Evolutionary conservation across 2,113 vertebrate species (phyloP).

Genomic region (Psittacula cyanocephala): DNA sequence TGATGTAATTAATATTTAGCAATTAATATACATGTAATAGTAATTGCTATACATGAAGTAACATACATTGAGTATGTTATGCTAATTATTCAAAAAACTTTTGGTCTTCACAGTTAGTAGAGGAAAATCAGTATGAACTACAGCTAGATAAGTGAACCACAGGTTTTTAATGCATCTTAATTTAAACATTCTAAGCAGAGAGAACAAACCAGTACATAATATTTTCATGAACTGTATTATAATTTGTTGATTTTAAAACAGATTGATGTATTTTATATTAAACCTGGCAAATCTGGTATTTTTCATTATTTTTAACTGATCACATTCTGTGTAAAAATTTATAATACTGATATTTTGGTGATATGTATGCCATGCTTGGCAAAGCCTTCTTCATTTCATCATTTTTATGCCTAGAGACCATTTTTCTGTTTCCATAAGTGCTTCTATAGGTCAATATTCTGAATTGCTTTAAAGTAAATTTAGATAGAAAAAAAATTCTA

Average conservation of each 20-base stretch:
- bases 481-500: not conserved
- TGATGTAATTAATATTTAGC: not conserved
- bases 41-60: not conserved
- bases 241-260: constrained; percentile 6
- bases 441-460: constrained; percentile 29
- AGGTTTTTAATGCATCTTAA: not conserved
- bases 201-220: not conserved
- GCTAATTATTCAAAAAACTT: not conserved
- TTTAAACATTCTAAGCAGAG: not conserved
- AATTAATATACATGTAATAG: not conserved
- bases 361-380: not conserved
- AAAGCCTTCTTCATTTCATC: constrained; percentile 23
- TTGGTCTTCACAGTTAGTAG: not conserved
- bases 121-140: not conserved
- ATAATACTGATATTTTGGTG: constrained; percentile 19
- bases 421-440: constrained; percentile 45
- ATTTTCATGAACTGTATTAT: not conserved
- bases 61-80: not conserved
- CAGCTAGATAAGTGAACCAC: not conserved
- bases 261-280: constrained; percentile 26
- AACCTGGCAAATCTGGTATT: constrained; percentile 11
- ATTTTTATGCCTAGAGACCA: constrained; percentile 23
- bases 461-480: constrained; percentile 55
- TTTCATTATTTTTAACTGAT: constrained; percentile 29
- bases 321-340: constrained; percentile 9